phyloP scores from a whole-genome alignment of 2,113 vertebrate species.

The Okapia johnstoni region DNA sequence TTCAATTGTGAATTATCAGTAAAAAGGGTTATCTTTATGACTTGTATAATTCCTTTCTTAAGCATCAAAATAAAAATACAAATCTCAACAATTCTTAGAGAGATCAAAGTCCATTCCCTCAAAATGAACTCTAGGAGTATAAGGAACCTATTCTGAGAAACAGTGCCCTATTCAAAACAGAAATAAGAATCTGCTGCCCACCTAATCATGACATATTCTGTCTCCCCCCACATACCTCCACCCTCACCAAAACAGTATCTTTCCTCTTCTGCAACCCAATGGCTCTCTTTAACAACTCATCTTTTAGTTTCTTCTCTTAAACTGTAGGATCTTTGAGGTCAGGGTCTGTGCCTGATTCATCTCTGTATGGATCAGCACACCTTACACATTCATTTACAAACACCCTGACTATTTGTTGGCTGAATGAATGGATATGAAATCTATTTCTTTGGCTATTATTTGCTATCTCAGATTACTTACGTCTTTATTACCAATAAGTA shows the following conservation, averaged over 20 bases:
- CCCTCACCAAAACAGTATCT: not conserved
- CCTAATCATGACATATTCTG: not conserved
- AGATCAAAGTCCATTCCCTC: not conserved
- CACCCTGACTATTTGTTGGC: not conserved
- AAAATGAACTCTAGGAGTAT: not conserved
- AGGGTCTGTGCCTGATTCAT: not conserved
- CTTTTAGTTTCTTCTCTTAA: not conserved
- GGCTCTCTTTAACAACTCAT: not conserved
- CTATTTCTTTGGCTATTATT: not conserved
- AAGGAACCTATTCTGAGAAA: not conserved
- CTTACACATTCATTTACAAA: not conserved
- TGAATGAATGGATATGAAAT: not conserved
- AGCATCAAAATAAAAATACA: slow-evolving; percentile 27
- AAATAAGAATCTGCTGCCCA: not conserved
- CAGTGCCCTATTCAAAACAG: not conserved
- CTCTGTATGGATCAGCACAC: not conserved
- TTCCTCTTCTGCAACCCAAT: not conserved
- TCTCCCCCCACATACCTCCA: not conserved
- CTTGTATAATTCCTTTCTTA: not conserved
- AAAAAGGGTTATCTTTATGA: not conserved
- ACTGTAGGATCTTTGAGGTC: not conserved
- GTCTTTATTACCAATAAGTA: not conserved
- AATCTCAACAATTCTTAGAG: not conserved
- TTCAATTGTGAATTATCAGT: slow-evolving; percentile 10
- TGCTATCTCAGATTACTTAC: not conserved